Conservation (phyloP, 1,140 invertebrate genomes). For the Drosophila littoralis region DNA sequence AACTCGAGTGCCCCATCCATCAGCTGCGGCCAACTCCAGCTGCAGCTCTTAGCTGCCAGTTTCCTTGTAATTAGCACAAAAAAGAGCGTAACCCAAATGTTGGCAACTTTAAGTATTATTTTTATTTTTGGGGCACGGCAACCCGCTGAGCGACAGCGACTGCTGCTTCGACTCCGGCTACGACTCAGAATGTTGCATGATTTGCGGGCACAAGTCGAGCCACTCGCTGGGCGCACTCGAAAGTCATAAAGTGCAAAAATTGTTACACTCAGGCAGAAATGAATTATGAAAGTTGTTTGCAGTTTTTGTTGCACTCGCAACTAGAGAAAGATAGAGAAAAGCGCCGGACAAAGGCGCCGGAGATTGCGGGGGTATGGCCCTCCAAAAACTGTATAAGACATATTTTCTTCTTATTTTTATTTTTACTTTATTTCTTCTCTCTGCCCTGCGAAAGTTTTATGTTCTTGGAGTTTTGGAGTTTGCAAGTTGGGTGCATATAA, state of each 20-base stretch:
- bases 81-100: constrained; percentile 60
- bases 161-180: constrained; percentile 20
- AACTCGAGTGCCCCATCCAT: constrained; percentile 61
- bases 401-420: constrained; percentile 22
- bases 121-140: constrained; percentile 16
- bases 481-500: constrained; percentile 63
- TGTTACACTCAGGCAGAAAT: constrained; percentile 82
- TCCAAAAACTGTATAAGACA: constrained; percentile 38
- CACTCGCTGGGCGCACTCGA: constrained; percentile 70
- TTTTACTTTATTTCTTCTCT: constrained; percentile 6
- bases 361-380: not conserved
- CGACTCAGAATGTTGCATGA: constrained; percentile 61
- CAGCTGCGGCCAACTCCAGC: constrained; percentile 17
- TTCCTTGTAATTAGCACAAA: constrained; percentile 77
- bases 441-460: constrained; percentile 48
- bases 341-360: constrained; percentile 2
- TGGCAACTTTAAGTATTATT: constrained; percentile 63
- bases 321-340: constrained; percentile 10
- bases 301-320: constrained; percentile 57
- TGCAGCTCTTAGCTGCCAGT: constrained; percentile 34
- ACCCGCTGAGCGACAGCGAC: constrained; percentile 30
- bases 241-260: constrained; percentile 82
- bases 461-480: constrained; percentile 40
- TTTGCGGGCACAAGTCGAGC: constrained; percentile 62
- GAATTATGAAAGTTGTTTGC: constrained; percentile 78